These are phyloP conservation scores for Enteromius mattozi DNA, from an alignment of 2,797 vertebrate genomes.

Conservation along the genomic window DNA sequence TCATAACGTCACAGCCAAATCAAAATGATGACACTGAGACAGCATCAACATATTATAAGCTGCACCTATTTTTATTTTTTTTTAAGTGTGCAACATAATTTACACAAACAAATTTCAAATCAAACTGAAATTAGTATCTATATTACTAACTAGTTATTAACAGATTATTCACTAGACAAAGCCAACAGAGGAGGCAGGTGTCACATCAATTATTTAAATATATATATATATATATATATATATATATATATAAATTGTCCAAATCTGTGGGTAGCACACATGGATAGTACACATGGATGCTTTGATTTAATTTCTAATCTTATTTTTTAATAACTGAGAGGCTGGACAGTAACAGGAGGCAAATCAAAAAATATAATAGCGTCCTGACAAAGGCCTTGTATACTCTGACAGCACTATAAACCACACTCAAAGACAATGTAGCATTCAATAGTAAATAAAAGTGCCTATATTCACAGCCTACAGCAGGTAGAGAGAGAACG, in stretches of 20 bases:
- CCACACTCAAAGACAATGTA: slow-evolving; percentile 83
- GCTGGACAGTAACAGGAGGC: slow-evolving; percentile 67
- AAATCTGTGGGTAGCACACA: neutral
- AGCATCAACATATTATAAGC: slow-evolving; percentile 58
- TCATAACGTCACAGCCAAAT: slow-evolving; percentile 62
- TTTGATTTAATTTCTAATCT: slow-evolving; percentile 33
- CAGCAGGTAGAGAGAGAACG: slow-evolving; percentile 68
- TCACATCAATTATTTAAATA: slow-evolving; percentile 75
- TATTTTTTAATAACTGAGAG: slow-evolving; percentile 23
- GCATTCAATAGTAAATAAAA: slow-evolving; percentile 94
- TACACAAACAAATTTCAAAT: slow-evolving; percentile 77
- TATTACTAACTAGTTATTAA: neutral
- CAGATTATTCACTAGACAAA: slow-evolving; percentile 73
- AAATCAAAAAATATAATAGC: slow-evolving; percentile 71
- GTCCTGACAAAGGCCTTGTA: slow-evolving; percentile 81
- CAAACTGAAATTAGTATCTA: slow-evolving; percentile 14
- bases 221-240: no score
- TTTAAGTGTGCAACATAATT: slow-evolving; percentile 65
- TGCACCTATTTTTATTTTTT: slow-evolving; percentile 59
- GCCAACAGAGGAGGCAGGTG: slow-evolving; percentile 70
- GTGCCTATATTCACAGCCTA: slow-evolving; percentile 73
- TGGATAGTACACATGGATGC: no score
- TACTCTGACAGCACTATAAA: slow-evolving; percentile 84
- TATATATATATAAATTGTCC: neutral
- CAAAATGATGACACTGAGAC: slow-evolving; percentile 61